phyloP scores from a whole-genome alignment of 2,797 vertebrate species.

The Manis pentadactyla region DNA sequence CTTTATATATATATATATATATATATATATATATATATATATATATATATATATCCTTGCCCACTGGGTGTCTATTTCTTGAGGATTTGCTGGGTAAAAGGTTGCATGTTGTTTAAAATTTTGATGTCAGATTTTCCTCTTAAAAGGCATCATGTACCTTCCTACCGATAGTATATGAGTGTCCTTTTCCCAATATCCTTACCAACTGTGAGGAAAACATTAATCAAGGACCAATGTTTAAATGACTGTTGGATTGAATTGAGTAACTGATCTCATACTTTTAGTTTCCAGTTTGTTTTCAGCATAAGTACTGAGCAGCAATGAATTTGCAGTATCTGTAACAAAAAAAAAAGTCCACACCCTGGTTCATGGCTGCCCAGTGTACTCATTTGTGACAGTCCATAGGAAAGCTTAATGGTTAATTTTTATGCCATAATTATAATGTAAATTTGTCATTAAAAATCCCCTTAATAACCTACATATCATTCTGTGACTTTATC shows the following conservation, averaged over 20 bases:
- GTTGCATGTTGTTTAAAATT: neutral
- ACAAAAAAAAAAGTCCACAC: neutral
- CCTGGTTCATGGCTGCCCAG: neutral
- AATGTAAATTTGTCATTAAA: conserved; percentile 13
- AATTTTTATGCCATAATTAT: conserved; percentile 23
- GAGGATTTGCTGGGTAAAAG: neutral
- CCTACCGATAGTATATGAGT: neutral
- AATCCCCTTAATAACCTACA: neutral
- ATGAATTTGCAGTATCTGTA: neutral
- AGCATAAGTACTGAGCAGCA: neutral
- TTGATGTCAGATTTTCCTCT: neutral
- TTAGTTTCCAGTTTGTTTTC: conserved; percentile 22
- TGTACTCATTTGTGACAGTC: neutral
- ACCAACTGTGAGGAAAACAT: neutral
- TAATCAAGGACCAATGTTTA: neutral
- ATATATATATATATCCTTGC: neutral
- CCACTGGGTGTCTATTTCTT: neutral
- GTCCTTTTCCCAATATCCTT: neutral
- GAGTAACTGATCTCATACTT: neutral
- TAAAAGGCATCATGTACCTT: neutral
- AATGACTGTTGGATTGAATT: neutral
- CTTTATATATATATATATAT: neutral
- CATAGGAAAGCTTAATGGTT: neutral
- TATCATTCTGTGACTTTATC: conserved; percentile 20
- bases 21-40: neutral